A percentile compares a stretch with the other conserved stretches of the same genome.
These are phyloP conservation scores for Rissa tridactyla DNA, from an alignment of 2,113 vertebrate genomes.

Conservation along the genomic window DNA sequence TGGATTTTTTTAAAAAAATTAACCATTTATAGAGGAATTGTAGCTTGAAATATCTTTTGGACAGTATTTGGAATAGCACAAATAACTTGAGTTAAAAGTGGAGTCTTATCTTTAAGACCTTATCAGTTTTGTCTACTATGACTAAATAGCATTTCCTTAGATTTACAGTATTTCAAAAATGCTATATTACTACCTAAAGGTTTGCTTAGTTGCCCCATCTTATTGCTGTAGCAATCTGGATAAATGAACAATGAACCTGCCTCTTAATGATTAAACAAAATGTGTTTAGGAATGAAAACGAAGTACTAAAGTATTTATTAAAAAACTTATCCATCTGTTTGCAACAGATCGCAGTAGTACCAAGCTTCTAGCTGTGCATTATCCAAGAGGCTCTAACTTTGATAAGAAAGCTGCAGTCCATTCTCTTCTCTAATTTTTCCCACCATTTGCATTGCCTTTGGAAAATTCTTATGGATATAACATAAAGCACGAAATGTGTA, in stretches of 20 bases:
- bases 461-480: background rate
- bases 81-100: background rate
- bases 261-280: background rate
- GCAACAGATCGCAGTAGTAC: accelerated
- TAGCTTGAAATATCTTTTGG: background rate
- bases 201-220: background rate
- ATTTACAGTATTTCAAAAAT: background rate
- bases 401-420: background rate
- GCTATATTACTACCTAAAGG: background rate
- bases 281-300: background rate
- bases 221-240: background rate
- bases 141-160: background rate
- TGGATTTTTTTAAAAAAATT: background rate
- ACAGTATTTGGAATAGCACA: background rate
- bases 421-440: background rate
- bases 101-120: background rate
- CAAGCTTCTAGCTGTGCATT: background rate
- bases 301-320: background rate
- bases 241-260: background rate
- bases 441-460: background rate
- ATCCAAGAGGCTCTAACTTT: background rate
- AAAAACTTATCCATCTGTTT: background rate
- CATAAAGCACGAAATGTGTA: background rate
- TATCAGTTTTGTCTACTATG: background rate
- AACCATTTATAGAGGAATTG: background rate